Evolutionary conservation across 2,888 invertebrate species (phyloP).

Genomic region (Ceratothoa steindachneri): DNA sequence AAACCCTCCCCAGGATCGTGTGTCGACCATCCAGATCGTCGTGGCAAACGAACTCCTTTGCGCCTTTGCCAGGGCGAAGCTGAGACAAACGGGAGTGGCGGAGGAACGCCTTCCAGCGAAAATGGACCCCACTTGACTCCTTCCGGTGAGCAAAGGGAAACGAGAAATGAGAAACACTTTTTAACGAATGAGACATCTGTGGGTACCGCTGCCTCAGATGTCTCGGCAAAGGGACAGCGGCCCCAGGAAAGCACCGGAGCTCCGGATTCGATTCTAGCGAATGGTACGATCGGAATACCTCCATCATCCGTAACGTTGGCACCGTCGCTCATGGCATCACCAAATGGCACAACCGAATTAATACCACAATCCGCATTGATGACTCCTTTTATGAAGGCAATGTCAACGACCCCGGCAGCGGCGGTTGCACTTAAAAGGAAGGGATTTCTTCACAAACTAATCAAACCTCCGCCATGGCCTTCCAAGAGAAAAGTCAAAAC

Average conservation of each 20-base stretch:
- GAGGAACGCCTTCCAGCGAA: conserved; percentile 30
- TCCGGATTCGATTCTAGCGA: not conserved
- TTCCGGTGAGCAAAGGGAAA: not conserved
- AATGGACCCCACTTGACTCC: conserved; percentile 25
- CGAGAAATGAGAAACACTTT: conserved; percentile 23
- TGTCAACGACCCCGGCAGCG: not conserved
- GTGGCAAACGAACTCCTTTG: conserved; percentile 25
- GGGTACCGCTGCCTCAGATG: conserved; percentile 45
- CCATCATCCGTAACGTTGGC: not conserved
- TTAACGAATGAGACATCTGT: conserved; percentile 44
- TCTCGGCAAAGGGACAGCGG: conserved; percentile 42
- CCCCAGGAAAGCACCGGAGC: conserved; percentile 11
- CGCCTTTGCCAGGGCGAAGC: conserved; percentile 16
- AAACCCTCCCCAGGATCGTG: not conserved
- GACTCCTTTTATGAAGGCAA: too few species aligned
- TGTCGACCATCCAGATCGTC: conserved; percentile 30
- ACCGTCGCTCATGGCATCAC: conserved; percentile 17
- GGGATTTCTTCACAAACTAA: conserved; percentile 50
- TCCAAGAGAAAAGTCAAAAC: conserved; percentile 49
- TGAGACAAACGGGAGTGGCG: conserved; percentile 17
- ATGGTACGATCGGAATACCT: not conserved
- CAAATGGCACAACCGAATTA: conserved; percentile 15
- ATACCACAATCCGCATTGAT: not conserved
- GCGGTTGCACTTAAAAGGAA: conserved; percentile 48
- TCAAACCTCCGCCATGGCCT: conserved; percentile 49